phyloP scores from a whole-genome alignment of 2,888 invertebrate genomes.

The Schrankia costaestrigalis region DNA sequence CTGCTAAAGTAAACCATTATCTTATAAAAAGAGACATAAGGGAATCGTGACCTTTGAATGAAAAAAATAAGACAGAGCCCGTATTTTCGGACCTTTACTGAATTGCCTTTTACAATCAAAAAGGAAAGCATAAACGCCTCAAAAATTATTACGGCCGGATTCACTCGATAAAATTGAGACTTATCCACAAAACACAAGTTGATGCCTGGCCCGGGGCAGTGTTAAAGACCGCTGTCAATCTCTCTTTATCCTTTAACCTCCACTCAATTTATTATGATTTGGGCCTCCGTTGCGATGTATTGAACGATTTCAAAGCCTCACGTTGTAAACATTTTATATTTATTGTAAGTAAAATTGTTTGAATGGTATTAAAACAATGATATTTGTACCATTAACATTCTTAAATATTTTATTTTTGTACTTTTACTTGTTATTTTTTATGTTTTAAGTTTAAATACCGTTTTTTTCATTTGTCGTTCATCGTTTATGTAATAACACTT shows the following conservation, averaged over 20 bases:
- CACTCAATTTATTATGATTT: constrained; percentile 67
- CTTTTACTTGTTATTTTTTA: constrained; percentile 14
- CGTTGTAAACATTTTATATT: constrained; percentile 41
- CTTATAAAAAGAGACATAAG: constrained; percentile 29
- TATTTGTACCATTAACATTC: constrained; percentile 14
- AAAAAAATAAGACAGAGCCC: constrained; percentile 23
- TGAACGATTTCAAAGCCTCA: constrained; percentile 32
- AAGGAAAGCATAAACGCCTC: constrained; percentile 43
- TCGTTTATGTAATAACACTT: too few relatives aligned
- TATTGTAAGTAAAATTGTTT: constrained; percentile 36
- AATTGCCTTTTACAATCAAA: constrained; percentile 39
- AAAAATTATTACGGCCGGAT: constrained; percentile 50
- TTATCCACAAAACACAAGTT: constrained; percentile 55
- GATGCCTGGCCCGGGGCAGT: constrained; percentile 49
- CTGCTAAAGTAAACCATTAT: constrained; percentile 27
- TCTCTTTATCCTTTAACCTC: constrained; percentile 60
- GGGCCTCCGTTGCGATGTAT: constrained; percentile 28
- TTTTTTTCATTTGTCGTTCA: constrained; percentile 18
- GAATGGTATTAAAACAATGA: constrained; percentile 23
- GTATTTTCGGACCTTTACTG: constrained; percentile 24
- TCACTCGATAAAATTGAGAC: constrained; percentile 55
- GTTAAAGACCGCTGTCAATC: constrained; percentile 67
- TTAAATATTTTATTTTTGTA: constrained; percentile 18
- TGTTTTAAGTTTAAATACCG: constrained; percentile 19
- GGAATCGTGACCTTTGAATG: constrained; percentile 26